These are phyloP conservation scores for Catagonus wagneri DNA, from an alignment of 2,113 vertebrate species.

Conservation along the genomic window DNA sequence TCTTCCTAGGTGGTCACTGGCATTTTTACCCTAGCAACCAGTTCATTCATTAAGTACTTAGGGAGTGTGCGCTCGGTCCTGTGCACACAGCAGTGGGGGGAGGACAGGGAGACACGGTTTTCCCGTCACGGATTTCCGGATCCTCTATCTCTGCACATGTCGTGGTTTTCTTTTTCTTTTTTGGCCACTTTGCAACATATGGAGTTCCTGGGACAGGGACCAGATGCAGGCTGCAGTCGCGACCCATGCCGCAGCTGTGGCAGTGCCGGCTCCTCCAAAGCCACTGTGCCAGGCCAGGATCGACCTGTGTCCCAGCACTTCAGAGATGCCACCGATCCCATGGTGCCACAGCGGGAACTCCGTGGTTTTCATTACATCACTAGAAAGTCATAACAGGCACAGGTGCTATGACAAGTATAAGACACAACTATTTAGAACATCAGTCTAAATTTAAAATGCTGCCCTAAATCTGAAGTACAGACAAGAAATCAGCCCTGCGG, in stretches of 20 bases:
- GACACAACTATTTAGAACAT: neutral
- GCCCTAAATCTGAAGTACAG: neutral
- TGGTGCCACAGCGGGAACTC: no score
- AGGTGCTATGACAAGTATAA: neutral
- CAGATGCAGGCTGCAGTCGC: no score
- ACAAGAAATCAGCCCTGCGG: neutral
- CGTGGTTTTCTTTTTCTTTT: neutral
- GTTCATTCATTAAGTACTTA: neutral
- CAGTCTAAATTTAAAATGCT: constrained; percentile 2
- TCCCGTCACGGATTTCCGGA: neutral
- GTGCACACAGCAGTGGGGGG: neutral
- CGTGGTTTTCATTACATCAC: neutral
- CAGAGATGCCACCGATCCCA: no score
- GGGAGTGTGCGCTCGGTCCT: neutral
- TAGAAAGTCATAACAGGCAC: neutral
- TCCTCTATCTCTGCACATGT: neutral
- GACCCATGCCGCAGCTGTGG: no score
- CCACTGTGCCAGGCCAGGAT: no score
- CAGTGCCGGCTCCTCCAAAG: no score
- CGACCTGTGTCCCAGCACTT: no score
- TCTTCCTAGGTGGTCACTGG: neutral
- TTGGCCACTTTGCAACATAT: no score
- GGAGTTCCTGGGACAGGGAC: no score
- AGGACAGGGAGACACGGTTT: neutral
- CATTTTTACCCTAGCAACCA: neutral